Conservation (phyloP, 2,113 vertebrate species). For the Lycaon pictus region DNA sequence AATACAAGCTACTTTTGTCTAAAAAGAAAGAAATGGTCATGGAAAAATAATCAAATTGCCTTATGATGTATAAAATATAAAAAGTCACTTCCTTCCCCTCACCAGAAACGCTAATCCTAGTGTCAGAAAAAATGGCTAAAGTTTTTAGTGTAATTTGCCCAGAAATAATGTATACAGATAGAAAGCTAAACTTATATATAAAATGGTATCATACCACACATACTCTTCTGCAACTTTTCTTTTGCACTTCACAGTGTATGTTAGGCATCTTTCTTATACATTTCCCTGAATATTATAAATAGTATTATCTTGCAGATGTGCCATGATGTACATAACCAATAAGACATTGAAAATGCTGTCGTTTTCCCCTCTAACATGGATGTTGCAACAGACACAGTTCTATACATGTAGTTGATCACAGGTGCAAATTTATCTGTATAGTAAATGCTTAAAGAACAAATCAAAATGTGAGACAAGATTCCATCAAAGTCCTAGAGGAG, state of each 20-base stretch:
- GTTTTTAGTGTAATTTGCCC: not conserved
- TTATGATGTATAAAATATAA: not conserved
- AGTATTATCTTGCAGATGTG: not conserved
- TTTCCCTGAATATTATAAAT: not conserved
- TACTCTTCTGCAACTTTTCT: not conserved
- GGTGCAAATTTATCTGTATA: not conserved
- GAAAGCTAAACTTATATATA: not conserved
- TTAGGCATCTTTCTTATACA: not conserved
- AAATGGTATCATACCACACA: not conserved
- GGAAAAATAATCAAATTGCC: slow-evolving; percentile 16
- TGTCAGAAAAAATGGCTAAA: not conserved
- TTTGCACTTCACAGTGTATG: not conserved
- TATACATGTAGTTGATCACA: not conserved
- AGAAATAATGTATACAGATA: not conserved
- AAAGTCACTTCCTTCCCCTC: not conserved
- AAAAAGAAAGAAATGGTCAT: not conserved
- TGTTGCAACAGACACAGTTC: not conserved
- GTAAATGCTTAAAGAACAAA: not conserved
- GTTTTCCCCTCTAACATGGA: not conserved
- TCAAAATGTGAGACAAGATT: not conserved
- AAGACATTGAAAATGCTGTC: not conserved
- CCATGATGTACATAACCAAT: not conserved
- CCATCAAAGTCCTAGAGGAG: too few relatives aligned
- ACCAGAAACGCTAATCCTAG: not conserved
- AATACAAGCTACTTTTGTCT: slow-evolving; percentile 3